These are phyloP conservation scores for Craseonycteris thonglongyai DNA, from an alignment of 2,113 vertebrate species.

Conservation along the genomic window DNA sequence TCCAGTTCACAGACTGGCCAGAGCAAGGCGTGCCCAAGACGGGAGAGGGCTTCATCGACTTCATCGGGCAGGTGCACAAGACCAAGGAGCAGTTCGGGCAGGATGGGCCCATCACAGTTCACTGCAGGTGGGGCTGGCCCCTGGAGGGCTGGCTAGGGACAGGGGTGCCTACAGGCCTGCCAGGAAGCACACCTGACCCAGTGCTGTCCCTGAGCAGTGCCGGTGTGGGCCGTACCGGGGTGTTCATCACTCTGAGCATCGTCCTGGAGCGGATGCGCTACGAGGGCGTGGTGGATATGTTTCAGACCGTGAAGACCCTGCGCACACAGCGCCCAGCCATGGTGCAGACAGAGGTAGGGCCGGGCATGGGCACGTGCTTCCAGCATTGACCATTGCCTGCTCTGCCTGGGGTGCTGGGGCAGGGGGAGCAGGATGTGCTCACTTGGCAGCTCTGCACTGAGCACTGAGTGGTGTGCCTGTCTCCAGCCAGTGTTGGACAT, in stretches of 20 bases:
- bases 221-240: slow-evolving; percentile 93
- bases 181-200: background rate
- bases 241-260: slow-evolving; percentile 97
- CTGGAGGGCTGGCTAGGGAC: background rate
- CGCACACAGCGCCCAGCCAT: slow-evolving; percentile 96
- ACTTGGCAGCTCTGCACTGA: background rate
- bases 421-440: fast-evolving
- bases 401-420: background rate
- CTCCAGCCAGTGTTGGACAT: background rate
- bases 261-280: slow-evolving; percentile 97
- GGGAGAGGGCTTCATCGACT: slow-evolving; percentile 96
- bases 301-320: slow-evolving; percentile 96
- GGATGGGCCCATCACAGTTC: slow-evolving; percentile 96
- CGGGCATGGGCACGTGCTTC: fast-evolving
- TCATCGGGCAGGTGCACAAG: slow-evolving; percentile 98
- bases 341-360: slow-evolving; percentile 95
- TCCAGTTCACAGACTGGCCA: slow-evolving; percentile 99
- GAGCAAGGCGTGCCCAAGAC: slow-evolving; percentile 98
- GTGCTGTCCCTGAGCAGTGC: slow-evolving; percentile 78
- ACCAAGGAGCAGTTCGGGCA: slow-evolving; percentile 99
- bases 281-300: slow-evolving; percentile 95
- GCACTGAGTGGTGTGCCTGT: background rate
- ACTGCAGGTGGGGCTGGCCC: slow-evolving; percentile 88
- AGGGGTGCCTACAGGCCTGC: fast-evolving
- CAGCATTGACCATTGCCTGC: background rate